Evolutionary conservation across 2,888 invertebrate genomes (phyloP).

Genomic region (Elmis aenea): DNA sequence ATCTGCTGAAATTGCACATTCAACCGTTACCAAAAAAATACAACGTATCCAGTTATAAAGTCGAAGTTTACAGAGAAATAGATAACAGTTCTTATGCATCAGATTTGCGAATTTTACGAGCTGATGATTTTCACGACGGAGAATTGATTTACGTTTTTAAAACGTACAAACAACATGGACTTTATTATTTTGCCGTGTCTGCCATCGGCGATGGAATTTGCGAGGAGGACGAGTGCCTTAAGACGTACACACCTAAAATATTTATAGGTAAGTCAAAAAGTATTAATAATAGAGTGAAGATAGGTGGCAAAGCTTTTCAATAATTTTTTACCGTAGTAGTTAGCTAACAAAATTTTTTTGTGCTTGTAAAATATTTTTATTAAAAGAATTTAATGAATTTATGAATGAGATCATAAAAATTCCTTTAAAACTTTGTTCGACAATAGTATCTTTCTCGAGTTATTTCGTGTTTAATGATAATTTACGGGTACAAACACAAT

Average conservation of each 20-base stretch:
- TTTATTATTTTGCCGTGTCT: conserved; percentile 39
- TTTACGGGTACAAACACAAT: too few relatives aligned
- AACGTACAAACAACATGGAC: conserved; percentile 33
- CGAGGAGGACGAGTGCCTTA: conserved; percentile 33
- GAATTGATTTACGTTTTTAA: conserved; percentile 27
- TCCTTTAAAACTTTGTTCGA: too few relatives aligned
- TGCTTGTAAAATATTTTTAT: too few relatives aligned
- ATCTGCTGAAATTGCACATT: conserved; percentile 32
- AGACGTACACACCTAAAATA: conserved; percentile 38
- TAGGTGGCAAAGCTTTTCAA: too few relatives aligned
- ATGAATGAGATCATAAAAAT: too few relatives aligned
- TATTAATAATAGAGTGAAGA: too few relatives aligned
- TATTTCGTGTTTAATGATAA: too few relatives aligned
- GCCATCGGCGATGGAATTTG: conserved; percentile 36
- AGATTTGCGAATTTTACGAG: conserved; percentile 4
- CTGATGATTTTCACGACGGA: conserved; percentile 11
- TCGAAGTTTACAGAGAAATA: conserved; percentile 37
- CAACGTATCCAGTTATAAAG: conserved; percentile 36
- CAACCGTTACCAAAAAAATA: conserved; percentile 36
- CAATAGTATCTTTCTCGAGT: too few relatives aligned
- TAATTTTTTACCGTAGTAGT: too few relatives aligned
- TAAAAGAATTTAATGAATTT: too few relatives aligned
- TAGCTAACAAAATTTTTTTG: too few relatives aligned
- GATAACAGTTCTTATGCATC: conserved; percentile 25
- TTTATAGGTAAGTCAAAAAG: conserved; percentile 32